Conservation (phyloP, 2,797 vertebrate genomes). For the Loriculus beryllinus region DNA sequence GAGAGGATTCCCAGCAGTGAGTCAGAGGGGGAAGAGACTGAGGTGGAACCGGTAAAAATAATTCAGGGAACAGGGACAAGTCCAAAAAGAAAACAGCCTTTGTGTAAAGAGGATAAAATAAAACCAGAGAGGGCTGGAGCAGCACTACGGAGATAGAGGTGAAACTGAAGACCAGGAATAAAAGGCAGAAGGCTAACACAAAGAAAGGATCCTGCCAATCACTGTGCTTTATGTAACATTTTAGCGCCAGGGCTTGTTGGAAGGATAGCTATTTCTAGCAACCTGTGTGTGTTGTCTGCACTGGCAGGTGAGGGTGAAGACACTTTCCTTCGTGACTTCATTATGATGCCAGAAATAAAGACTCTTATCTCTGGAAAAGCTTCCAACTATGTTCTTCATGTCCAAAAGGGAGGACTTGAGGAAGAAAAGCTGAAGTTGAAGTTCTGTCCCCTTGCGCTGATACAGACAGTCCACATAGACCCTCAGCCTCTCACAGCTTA, state of each 20-base stretch:
- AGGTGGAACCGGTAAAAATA: slow-evolving; percentile 27
- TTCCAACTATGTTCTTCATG: rapidly evolving
- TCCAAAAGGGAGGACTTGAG: background rate
- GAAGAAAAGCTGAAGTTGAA: background rate
- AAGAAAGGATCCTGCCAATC: background rate
- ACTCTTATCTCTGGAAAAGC: background rate
- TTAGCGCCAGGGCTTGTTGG: background rate
- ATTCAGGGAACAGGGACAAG: background rate
- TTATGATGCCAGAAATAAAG: background rate
- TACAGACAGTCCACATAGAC: background rate
- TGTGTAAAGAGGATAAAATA: slow-evolving; percentile 53
- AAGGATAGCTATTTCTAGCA: background rate
- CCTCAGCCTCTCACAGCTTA: background rate
- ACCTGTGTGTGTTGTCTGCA: background rate
- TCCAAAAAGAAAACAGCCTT: background rate
- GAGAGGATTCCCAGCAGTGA: slow-evolving; percentile 54
- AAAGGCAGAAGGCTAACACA: background rate
- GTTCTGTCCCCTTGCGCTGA: background rate
- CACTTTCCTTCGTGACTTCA: background rate
- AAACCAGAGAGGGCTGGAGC: slow-evolving; percentile 46
- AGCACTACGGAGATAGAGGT: background rate
- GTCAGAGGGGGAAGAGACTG: background rate
- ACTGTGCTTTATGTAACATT: background rate
- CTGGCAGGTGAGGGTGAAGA: background rate
- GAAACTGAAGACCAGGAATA: background rate